phyloP scores from a whole-genome alignment of 2,888 invertebrate genomes.

The Allophyes oxyacanthae region DNA sequence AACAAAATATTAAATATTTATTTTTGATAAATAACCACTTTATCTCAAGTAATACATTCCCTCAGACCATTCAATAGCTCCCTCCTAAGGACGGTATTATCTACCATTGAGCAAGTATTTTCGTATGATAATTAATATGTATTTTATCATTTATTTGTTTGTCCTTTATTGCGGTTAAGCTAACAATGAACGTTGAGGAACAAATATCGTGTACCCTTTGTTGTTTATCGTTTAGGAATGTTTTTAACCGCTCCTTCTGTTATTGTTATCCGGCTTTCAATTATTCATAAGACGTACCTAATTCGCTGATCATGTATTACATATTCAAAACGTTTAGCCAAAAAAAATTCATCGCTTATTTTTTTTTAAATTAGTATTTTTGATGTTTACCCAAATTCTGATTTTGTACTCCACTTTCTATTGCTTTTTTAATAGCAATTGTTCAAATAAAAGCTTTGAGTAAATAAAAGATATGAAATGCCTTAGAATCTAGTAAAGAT shows the following conservation, averaged over 20 bases:
- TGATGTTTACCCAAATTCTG: not conserved
- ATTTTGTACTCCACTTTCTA: not conserved
- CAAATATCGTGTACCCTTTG: constrained; percentile 34
- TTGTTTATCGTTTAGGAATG: constrained; percentile 24
- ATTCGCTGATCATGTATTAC: constrained; percentile 35
- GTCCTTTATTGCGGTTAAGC: constrained; percentile 21
- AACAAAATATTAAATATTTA: too few relatives aligned
- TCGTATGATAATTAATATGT: constrained; percentile 39
- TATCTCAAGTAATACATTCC: constrained; percentile 44
- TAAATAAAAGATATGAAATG: too few relatives aligned
- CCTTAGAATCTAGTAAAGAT: too few relatives aligned
- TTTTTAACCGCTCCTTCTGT: constrained; percentile 26
- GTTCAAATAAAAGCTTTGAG: too few relatives aligned
- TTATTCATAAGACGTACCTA: constrained; percentile 49
- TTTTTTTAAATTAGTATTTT: constrained; percentile 1
- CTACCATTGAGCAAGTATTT: constrained; percentile 33
- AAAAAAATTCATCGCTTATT: constrained; percentile 6
- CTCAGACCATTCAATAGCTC: constrained; percentile 34
- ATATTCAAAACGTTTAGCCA: constrained; percentile 30
- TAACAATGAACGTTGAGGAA: constrained; percentile 35
- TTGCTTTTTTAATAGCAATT: too few relatives aligned
- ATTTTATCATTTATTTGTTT: constrained; percentile 42
- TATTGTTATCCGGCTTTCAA: constrained; percentile 29
- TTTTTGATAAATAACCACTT: constrained; percentile 18
- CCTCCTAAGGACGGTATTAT: constrained; percentile 18